Evolutionary conservation across 2,888 invertebrate species (phyloP).

Genomic region (Philhelius pedissequus): DNA sequence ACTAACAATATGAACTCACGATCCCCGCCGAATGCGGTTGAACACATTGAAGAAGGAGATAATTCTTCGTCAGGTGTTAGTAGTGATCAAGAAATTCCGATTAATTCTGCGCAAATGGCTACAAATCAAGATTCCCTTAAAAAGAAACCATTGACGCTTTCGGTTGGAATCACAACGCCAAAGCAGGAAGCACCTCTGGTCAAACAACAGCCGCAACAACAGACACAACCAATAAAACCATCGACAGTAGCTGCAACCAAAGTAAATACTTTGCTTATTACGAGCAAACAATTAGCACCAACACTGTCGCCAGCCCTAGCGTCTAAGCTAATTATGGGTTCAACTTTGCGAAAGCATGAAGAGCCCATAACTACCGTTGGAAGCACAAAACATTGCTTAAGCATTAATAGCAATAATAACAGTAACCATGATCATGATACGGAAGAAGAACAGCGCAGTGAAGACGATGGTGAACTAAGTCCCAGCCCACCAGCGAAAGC

Average conservation of each 20-base stretch:
- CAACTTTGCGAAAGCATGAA: conserved; percentile 50
- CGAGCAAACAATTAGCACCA: conserved; percentile 54
- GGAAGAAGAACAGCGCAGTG: conserved; percentile 77
- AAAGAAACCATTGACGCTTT: conserved; percentile 73
- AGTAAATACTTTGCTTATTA: conserved; percentile 49
- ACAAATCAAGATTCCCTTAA: conserved; percentile 80
- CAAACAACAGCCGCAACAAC: conserved; percentile 54
- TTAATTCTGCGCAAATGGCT: conserved; percentile 73
- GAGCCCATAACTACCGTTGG: conserved; percentile 57
- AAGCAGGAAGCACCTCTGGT: conserved; percentile 74
- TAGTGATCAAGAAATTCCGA: conserved; percentile 87
- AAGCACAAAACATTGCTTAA: conserved; percentile 61
- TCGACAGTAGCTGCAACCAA: conserved; percentile 64
- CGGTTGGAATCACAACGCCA: conserved; percentile 16
- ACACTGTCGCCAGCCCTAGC: conserved; percentile 46
- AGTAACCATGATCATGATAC: conserved; percentile 66
- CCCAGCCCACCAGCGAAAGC: conserved; percentile 79
- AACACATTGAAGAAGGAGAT: conserved; percentile 86
- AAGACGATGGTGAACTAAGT: conserved; percentile 78
- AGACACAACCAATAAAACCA: conserved; percentile 43
- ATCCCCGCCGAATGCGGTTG: conserved; percentile 39
- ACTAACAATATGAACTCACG: conserved; percentile 49
- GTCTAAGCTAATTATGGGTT: conserved; percentile 38
- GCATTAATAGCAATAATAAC: conserved; percentile 49
- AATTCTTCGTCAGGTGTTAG: conserved; percentile 94